A percentile compares a stretch with the other conserved stretches of the same genome.
Evolutionary conservation across 2,113 vertebrate genomes (phyloP).

Genomic region (Merops nubicus): DNA sequence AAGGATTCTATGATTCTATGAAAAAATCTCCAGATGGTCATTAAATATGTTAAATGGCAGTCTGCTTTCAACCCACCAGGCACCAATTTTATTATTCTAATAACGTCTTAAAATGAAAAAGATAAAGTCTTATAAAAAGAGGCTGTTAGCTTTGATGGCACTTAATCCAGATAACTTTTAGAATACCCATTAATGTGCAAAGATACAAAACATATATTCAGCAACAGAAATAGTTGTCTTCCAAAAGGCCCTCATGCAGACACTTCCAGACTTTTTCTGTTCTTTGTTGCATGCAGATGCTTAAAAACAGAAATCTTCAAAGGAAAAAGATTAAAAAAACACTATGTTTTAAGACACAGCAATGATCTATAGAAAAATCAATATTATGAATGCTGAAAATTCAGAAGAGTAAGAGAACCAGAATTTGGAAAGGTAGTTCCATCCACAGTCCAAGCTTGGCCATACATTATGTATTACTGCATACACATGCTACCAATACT

Average conservation of each 20-base stretch:
- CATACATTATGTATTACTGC: fast-evolving
- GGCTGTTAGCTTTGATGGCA: constrained; percentile 33
- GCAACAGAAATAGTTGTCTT: not conserved
- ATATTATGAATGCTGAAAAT: not conserved
- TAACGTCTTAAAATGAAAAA: constrained; percentile 67
- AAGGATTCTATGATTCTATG: no score
- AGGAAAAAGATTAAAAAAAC: not conserved
- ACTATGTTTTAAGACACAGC: not conserved
- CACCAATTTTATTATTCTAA: constrained; percentile 60
- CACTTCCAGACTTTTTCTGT: not conserved
- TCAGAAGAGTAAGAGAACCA: not conserved
- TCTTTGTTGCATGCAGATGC: not conserved
- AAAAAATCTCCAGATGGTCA: constrained; percentile 52
- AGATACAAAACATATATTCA: constrained; percentile 1
- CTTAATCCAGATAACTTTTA: constrained; percentile 48
- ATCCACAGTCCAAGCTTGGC: not conserved
- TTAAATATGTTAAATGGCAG: constrained; percentile 59
- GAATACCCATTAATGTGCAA: not conserved
- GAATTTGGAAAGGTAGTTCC: not conserved
- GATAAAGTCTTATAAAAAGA: constrained; percentile 58
- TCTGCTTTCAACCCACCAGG: constrained; percentile 45
- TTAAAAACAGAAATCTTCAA: not conserved
- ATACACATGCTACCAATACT: fast-evolving
- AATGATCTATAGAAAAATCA: not conserved
- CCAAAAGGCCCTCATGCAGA: not conserved